These are phyloP conservation scores for Nannobrachium achirus DNA, from an alignment of 2,113 vertebrate genomes.

Conservation along the genomic window DNA sequence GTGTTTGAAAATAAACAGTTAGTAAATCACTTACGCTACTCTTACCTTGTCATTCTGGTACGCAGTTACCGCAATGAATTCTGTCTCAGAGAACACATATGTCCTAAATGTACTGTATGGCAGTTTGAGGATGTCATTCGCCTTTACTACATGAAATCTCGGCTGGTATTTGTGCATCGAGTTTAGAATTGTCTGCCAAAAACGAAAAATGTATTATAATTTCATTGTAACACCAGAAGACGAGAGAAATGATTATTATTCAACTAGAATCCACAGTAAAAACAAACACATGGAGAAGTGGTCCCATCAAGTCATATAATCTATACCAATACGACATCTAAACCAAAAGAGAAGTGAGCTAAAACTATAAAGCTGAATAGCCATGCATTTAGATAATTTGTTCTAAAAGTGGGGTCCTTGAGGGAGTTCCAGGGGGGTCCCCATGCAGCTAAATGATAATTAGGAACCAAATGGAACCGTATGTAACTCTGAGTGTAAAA, in stretches of 20 bases:
- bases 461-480: no score
- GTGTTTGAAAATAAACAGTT: neutral
- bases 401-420: no score
- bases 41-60: conserved; percentile 97
- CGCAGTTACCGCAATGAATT: conserved; percentile 96
- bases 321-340: no score
- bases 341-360: no score
- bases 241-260: neutral
- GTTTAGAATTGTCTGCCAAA: conserved; percentile 90
- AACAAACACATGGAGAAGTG: no score
- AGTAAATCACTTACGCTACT: neutral
- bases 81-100: conserved; percentile 91
- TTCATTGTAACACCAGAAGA: neutral
- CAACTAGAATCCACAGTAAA: no score
- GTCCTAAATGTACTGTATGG: conserved; percentile 94
- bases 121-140: conserved; percentile 91
- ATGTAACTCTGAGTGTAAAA: no score
- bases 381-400: no score
- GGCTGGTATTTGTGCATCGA: conserved; percentile 99
- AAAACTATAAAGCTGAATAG: no score
- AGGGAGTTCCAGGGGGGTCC: no score
- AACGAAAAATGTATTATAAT: conserved; percentile 5
- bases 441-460: no score
- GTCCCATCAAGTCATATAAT: no score
- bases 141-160: conserved; percentile 91